Base-by-base conservation (phyloP, 2,113 vertebrate species). In the Oostethus manadensis region DNA sequence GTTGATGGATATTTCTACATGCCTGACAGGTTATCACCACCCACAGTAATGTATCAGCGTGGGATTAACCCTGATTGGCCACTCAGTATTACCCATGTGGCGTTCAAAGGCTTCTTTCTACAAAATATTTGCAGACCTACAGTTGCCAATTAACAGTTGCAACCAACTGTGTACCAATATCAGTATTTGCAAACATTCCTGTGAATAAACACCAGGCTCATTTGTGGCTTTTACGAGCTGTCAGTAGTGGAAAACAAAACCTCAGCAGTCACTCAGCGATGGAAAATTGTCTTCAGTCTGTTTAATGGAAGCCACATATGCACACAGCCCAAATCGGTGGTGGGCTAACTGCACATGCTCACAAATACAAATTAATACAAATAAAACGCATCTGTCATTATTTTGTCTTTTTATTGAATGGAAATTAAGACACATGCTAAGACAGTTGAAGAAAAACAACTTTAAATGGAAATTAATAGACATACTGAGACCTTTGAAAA, bases 241-340 rank as follows among this genome's bases (percentile, higher is more conserved):
- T 78, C 81, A 68, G 67, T 49, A 35, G 46, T 71, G 0, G 23
- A 79, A n/a, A 73, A 75, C 64, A 80, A 74, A 70, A 64, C 62
- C 79, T 70, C 77, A 73, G 84, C 73, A 69, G 77, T 77, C 71
- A 67, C 47, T 70, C 71, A 59, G 50, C 70, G 62, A 74, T 71
- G 66, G 70, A 58, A 71, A 74, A 55, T 62, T 23, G 53, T 77
- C 56, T 64, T 53, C 62, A 35, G 54, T 66, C 35, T 46, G 56
- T 20, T 62, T 49, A 74, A 73, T 70, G 53, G 64, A 69, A 73
- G 74, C 74, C 70, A 70, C 81, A 71, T 77, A 71, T 62, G 65
- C 60, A 54, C 29, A 43, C 11, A 70, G 76, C 54, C 54, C 43
- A 62, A 64, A 17, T 54, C 64, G 62, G 65, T 38, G 45, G 58